phyloP scores from a whole-genome alignment of 2,888 invertebrate genomes.

The Chloroclysta siterata region DNA sequence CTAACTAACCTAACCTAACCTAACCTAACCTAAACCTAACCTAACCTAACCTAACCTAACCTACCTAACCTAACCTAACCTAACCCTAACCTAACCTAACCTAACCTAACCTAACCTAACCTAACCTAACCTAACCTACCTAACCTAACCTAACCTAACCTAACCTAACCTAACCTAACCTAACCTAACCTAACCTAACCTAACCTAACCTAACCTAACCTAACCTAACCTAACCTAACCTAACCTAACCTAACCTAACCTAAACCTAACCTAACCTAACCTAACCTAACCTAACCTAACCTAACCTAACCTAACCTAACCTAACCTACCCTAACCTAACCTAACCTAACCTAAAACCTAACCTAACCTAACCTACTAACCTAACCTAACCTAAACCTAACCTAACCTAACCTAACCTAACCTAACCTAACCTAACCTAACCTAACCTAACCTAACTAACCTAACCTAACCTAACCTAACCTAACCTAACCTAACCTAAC shows the following conservation, averaged over 20 bases:
- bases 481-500: conserved; percentile 40
- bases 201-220: conserved; percentile 21
- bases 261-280: conserved; percentile 26
- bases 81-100: conserved; percentile 20
- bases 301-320: conserved; percentile 37
- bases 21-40: conserved; percentile 26
- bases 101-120: conserved; percentile 18
- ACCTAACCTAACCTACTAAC: conserved; percentile 38
- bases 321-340: conserved; percentile 29
- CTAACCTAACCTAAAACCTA: conserved; percentile 37
- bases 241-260: conserved; percentile 21
- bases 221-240: conserved; percentile 21
- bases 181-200: conserved; percentile 21
- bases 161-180: conserved; percentile 21
- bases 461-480: conserved; percentile 36
- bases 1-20: conserved; percentile 18
- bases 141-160: conserved; percentile 21
- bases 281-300: conserved; percentile 42
- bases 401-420: conserved; percentile 40
- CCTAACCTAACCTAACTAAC: conserved; percentile 40
- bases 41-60: conserved; percentile 18
- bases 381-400: conserved; percentile 40
- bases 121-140: conserved; percentile 25
- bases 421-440: conserved; percentile 39
- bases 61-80: conserved; percentile 20